phyloP scores from a whole-genome alignment of 2,797 vertebrate genomes.

The Selene dorsalis region DNA sequence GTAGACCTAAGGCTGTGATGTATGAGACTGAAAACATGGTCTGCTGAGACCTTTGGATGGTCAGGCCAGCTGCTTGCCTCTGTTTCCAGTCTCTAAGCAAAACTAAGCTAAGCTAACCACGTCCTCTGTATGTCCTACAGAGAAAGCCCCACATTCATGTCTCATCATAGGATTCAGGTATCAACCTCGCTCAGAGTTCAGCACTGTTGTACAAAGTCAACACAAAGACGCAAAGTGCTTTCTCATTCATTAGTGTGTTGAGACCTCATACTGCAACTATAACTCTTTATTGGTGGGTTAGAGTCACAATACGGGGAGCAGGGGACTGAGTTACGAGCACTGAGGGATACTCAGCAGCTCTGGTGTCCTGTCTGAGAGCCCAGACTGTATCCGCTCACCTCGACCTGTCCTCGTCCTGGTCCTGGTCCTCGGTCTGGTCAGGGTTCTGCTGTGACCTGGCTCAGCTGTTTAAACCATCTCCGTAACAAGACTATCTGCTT shows the following conservation, averaged over 20 bases:
- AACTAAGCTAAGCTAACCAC: background rate
- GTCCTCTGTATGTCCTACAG: background rate
- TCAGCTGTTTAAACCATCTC: slow-evolving; percentile 74
- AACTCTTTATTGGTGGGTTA: slow-evolving; percentile 65
- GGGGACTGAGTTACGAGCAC: slow-evolving; percentile 61
- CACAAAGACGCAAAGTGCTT: slow-evolving; percentile 53
- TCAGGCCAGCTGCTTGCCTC: background rate
- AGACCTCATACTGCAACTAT: slow-evolving; percentile 62
- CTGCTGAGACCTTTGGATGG: background rate
- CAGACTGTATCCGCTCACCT: slow-evolving; percentile 43
- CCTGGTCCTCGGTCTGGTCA: slow-evolving; percentile 25
- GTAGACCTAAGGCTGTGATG: background rate
- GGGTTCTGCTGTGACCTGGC: slow-evolving; percentile 21
- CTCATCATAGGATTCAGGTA: slow-evolving; percentile 26
- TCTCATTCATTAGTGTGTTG: slow-evolving; percentile 68
- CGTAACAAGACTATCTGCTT: slow-evolving; percentile 47
- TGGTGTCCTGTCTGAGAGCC: slow-evolving; percentile 52
- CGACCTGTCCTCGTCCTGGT: slow-evolving; percentile 24
- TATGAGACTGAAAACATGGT: background rate
- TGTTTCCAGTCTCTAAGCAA: background rate
- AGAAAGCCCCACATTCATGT: slow-evolving; percentile 19
- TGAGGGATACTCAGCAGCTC: slow-evolving; percentile 56
- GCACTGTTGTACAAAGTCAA: slow-evolving; percentile 56
- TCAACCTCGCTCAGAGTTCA: slow-evolving; percentile 44
- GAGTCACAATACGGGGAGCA: slow-evolving; percentile 52